A percentile compares a stretch with the other conserved stretches of the same genome.
Evolutionary conservation across 2,113 vertebrate genomes (phyloP).

Genomic region (Onychorhynchus coronatus): DNA sequence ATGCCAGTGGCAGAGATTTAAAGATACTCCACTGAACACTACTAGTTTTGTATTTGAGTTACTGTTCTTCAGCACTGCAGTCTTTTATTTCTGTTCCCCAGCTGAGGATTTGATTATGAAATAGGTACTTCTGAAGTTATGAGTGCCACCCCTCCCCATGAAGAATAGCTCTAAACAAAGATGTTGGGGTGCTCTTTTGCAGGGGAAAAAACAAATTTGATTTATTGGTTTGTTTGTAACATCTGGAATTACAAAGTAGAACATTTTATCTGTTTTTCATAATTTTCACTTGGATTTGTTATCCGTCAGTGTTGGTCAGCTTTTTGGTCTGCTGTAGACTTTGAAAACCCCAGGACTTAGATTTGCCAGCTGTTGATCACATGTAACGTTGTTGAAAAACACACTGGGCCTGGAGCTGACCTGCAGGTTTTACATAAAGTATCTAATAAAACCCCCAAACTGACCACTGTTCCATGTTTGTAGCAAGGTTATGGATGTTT

Average conservation of each 20-base stretch:
- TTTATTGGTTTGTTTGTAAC: neutral
- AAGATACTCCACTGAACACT: neutral
- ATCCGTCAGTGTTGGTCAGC: neutral
- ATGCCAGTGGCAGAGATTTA: neutral
- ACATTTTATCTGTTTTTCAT: neutral
- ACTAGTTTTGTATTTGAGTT: neutral
- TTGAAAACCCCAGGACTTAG: neutral
- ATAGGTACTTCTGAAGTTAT: neutral
- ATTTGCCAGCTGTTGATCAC: neutral
- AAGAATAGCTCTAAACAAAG: neutral
- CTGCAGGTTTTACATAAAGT: neutral
- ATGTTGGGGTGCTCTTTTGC: neutral
- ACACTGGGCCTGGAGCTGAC: neutral
- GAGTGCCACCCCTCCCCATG: neutral
- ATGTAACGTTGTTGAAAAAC: neutral
- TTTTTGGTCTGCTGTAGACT: neutral
- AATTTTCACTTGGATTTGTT: neutral
- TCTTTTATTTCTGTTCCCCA: neutral
- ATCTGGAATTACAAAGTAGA: neutral
- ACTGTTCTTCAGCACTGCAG: neutral
- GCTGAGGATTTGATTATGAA: neutral
- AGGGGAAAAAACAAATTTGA: neutral
- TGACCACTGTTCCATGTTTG: neutral
- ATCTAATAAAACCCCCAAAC: neutral
- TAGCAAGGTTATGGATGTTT: neutral